Evolutionary conservation across 2,888 invertebrate genomes (phyloP).

Genomic region (Diaperis boleti): DNA sequence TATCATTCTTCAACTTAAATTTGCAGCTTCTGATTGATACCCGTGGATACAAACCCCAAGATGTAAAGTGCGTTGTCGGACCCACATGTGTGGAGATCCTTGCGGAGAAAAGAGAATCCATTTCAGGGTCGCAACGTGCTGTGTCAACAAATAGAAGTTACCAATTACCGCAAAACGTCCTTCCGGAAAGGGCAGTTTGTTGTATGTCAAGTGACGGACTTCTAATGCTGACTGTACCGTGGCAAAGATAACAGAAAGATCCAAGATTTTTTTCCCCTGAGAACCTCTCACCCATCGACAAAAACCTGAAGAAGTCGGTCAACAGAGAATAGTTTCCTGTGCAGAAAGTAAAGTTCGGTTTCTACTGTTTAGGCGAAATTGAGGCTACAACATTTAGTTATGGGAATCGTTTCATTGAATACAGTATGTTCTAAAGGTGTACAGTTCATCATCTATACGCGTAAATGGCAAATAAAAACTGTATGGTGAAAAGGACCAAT

Average conservation of each 20-base stretch:
- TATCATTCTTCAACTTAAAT: not conserved
- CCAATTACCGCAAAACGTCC: conserved; percentile 43
- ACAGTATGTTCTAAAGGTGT: too few relatives aligned
- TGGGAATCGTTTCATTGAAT: conserved; percentile 24
- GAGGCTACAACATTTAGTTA: conserved; percentile 13
- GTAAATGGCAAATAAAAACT: too few relatives aligned
- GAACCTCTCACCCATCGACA: conserved; percentile 3
- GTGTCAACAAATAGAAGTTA: conserved; percentile 44
- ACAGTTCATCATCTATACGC: too few relatives aligned
- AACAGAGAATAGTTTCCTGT: conserved; percentile 6
- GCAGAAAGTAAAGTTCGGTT: conserved; percentile 12
- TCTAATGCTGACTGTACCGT: conserved; percentile 46
- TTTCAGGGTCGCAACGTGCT: conserved; percentile 26
- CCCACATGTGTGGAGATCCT: conserved; percentile 36
- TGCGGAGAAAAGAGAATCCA: conserved; percentile 37
- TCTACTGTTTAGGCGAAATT: conserved; percentile 13
- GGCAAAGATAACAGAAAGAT: conserved; percentile 43
- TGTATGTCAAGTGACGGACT: conserved; percentile 46
- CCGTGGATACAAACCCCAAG: conserved; percentile 46
- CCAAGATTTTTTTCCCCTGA: not conserved
- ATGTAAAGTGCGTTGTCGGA: conserved; percentile 43
- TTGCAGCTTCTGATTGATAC: conserved; percentile 47
- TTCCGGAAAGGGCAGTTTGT: conserved; percentile 43
- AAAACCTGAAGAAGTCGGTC: not conserved
- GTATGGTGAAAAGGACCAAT: too few relatives aligned